These are phyloP conservation scores for Drosophila pruinosa DNA, from an alignment of 1,140 invertebrate genomes.

Conservation along the genomic window DNA sequence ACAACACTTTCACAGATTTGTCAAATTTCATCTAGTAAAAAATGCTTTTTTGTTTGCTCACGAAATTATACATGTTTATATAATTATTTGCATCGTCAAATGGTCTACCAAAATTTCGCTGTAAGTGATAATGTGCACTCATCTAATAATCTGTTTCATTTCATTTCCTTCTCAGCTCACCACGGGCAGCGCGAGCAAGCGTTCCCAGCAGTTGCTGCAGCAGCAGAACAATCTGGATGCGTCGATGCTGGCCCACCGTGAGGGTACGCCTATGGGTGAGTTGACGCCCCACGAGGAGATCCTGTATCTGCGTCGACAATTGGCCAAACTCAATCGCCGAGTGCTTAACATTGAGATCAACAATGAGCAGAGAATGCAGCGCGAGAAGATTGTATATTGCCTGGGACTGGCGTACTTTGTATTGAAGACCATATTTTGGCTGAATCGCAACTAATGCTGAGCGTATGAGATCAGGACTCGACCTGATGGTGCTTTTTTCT, in stretches of 20 bases:
- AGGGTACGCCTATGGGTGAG: slow-evolving; percentile 87
- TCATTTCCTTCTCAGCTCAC: slow-evolving; percentile 48
- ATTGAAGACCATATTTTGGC: slow-evolving; percentile 92
- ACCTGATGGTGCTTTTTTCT: slow-evolving; percentile 31
- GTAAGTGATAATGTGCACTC: slow-evolving; percentile 3
- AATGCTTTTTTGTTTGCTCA: background rate
- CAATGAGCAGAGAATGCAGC: slow-evolving; percentile 89
- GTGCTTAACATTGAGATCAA: slow-evolving; percentile 93
- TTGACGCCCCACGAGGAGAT: slow-evolving; percentile 90
- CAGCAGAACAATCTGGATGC: slow-evolving; percentile 63
- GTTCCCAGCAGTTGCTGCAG: slow-evolving; percentile 57
- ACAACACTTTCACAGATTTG: background rate
- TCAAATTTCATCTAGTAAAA: slow-evolving; percentile 16
- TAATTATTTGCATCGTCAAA: slow-evolving; percentile 1
- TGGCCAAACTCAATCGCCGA: slow-evolving; percentile 92
- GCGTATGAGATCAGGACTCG: background rate
- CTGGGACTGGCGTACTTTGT: slow-evolving; percentile 92
- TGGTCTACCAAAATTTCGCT: slow-evolving; percentile 36
- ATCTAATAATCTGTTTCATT: background rate
- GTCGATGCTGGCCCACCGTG: slow-evolving; percentile 83
- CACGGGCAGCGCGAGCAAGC: slow-evolving; percentile 76
- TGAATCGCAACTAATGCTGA: slow-evolving; percentile 87
- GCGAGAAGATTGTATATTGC: slow-evolving; percentile 92
- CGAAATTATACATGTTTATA: background rate
- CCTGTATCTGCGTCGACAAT: slow-evolving; percentile 90